Evolutionary conservation across 64 coral and sea anemone species (phyloP).

Genomic region (Actinia equina): DNA sequence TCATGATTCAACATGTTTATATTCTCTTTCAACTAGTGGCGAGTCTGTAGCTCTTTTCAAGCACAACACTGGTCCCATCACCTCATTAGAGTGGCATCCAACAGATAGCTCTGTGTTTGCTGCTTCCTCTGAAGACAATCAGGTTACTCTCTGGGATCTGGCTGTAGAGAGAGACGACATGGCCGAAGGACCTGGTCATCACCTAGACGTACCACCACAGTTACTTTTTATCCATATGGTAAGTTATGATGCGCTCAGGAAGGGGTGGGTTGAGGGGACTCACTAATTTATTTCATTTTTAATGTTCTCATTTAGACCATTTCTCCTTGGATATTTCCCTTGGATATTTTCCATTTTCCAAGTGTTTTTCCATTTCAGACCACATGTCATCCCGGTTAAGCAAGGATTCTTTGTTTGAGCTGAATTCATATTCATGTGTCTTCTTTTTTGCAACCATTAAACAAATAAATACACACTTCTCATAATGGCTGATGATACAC

Average conservation of each 20-base stretch:
- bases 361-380: no score
- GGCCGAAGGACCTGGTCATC: conserved; percentile 59
- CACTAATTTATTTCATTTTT: no score
- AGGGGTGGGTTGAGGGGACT: not conserved
- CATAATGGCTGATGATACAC: no score
- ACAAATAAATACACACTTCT: no score
- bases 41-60: conserved; percentile 86
- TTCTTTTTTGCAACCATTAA: no score
- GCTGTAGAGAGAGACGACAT: conserved; percentile 82
- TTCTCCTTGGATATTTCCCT: no score
- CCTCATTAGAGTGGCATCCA: conserved; percentile 89
- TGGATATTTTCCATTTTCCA: no score
- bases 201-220: conserved; percentile 93
- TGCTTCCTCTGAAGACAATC: conserved; percentile 78
- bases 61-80: conserved; percentile 87
- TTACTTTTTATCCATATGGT: conserved; percentile 97
- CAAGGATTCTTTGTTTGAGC: no score
- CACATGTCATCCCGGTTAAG: no score
- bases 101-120: conserved; percentile 92
- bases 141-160: conserved; percentile 87
- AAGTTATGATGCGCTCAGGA: not conserved
- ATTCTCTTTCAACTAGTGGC: conserved; percentile 51
- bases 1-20: not conserved
- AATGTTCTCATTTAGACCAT: no score
- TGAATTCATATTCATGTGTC: no score